Evolutionary conservation across 2,888 invertebrate species (phyloP), one percentile per base, ranked within the genome.

Genomic region (Geotrupes spiniger): DNA sequence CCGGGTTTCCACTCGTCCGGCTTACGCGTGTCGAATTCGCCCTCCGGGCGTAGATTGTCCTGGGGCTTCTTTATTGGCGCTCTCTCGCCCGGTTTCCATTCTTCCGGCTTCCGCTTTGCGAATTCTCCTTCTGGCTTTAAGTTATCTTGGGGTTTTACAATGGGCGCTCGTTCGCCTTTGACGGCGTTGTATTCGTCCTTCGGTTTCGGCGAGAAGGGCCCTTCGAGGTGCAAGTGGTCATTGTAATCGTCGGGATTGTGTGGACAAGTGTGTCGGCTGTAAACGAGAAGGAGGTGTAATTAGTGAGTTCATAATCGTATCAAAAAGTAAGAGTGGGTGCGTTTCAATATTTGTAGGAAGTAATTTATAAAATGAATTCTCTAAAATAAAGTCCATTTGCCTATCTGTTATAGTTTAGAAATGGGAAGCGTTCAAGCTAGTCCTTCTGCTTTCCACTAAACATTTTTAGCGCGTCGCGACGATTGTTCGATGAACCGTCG

Each of bases 211-310:
- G 73, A 66, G 57, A 81, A 81, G 2, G 79, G 83, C 9, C 87
- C 87, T 65, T 87, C 87, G 59, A 82, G 77, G 44, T 81, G 82
- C 38, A 89, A 76, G 64, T 88, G 83, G 67, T 88, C 87, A 66
- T 84, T 83, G 68, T 84, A 74, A 26, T 78, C 76, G 71, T 81
- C 80, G 66, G 70, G 69, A 29, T 72, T 65, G 74, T 89, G 90
- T 59, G 87, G 82, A 74, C 92, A 92, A 65, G 87, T 84, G 75
- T 92, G 92, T 60, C 88, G 88, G 70, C 92, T 92, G 73, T 1
- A 78, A 79, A 51, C 11, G 40, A 56, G 60, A 59, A 58, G 38
- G 1, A 37, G 14, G n/a, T n/a, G n/a, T n/a, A 38, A 8, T 31
- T 26, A 36, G 15, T 42, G 2, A 28, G 8, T 12, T 36, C 3